Evolutionary conservation across 2,888 invertebrate genomes (phyloP), one percentile per base, ranked within the genome.

Genomic region (Phalera bucephala): DNA sequence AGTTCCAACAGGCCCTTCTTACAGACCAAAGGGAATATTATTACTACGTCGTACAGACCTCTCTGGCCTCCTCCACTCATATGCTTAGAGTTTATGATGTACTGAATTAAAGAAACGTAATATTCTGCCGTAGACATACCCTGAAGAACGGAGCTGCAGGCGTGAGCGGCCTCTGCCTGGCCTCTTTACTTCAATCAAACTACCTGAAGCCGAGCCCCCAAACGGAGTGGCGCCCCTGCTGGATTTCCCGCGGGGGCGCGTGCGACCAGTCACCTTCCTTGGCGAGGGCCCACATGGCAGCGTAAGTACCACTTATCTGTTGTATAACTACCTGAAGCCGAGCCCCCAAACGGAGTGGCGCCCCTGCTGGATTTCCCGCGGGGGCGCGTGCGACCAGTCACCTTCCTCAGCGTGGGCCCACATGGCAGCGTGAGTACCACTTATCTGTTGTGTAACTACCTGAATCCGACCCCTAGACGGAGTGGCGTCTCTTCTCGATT

Each of bases 251-350:
- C 92, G 96, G 74, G 95, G 95, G 85, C 92, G 95, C 79, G 92
- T 97, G 65, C 91, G 95, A 72, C 94, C 96, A 60, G 88, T 96
- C 46, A 95, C 96, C 77, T 96, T 95, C 75, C 92, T 97, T 32
- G 97, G 96, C 45, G 96, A 96, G 82, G 96, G 96, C 52, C 94
- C 95, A 55, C 96, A 96, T 77, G 96, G 96, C 71, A 94, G 94
- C 92, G 96, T 96, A 74, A 92, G 92, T 88, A 73, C 36, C 30
- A 32, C n/a, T n/a, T n/a, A n/a, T n/a, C n/a, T n/a, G n/a, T n/a
- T n/a, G n/a, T n/a, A n/a, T n/a, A 93, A 77, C 89, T 95, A 53
- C 94, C 94, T 17, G 93, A 93, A 64, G 93, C 92, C 35, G 92
- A 92, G 68, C 93, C 93, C 70, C 91, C 92, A 79, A 93, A 93